Percentiles rank a stretch among this genome's conserved stretches.
Evolutionary conservation across 2,888 invertebrate species (phyloP).

Genomic region (Drosophila fungiperda): DNA sequence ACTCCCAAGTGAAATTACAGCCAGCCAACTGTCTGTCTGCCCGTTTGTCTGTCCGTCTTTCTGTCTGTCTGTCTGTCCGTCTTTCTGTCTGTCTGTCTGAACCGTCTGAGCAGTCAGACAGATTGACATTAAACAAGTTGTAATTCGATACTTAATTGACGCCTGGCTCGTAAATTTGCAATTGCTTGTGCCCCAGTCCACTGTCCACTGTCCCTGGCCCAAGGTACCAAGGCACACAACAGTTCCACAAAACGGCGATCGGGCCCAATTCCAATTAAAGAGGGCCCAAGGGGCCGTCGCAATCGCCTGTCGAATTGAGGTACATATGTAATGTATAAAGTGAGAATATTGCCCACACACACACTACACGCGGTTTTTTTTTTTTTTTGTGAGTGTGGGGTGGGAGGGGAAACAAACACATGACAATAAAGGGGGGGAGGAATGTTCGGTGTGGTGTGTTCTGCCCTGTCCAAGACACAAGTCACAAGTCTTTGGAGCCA

Average conservation of each 20-base stretch:
- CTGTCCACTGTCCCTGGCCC: not conserved
- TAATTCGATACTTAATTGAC: conserved; percentile 86
- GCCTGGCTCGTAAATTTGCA: conserved; percentile 85
- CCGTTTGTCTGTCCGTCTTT: not conserved
- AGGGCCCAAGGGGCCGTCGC: conserved; percentile 76
- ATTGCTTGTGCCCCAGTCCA: conserved; percentile 57
- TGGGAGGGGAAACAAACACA: not conserved
- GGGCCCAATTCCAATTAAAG: conserved; percentile 77
- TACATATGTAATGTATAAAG: conserved; percentile 72
- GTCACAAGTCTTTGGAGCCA: conserved; percentile 29
- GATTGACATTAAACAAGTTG: conserved; percentile 85
- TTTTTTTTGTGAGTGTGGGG: not conserved
- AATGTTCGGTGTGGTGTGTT: not conserved
- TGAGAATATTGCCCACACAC: conserved; percentile 75
- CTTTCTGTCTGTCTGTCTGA: not conserved
- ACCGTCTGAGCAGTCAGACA: conserved; percentile 45
- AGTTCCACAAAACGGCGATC: conserved; percentile 38
- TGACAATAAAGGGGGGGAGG: not conserved
- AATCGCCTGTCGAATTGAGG: conserved; percentile 78
- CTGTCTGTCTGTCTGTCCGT: not conserved
- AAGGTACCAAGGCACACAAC: conserved; percentile 12
- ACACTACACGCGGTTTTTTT: conserved; percentile 4
- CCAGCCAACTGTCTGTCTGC: conserved; percentile 9
- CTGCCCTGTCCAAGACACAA: conserved; percentile 17
- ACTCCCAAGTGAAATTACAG: conserved; percentile 62